Evolutionary conservation across 2,888 invertebrate genomes (phyloP), one percentile per base, ranked within the genome.

Genomic region (Philhelius pedissequus): DNA sequence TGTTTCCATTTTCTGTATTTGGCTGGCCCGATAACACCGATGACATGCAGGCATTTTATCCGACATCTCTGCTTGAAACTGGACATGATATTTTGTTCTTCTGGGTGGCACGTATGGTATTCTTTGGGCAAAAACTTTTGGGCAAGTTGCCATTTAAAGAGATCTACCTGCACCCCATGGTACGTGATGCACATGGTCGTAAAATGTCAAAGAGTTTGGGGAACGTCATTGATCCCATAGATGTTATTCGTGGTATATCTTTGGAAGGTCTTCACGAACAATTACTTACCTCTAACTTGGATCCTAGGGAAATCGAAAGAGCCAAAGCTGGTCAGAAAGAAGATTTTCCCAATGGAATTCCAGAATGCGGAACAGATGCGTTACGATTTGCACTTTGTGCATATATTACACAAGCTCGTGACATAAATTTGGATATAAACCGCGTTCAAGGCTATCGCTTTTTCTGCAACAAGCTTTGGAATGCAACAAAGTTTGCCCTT

Each of bases 31-130:
- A 98, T 80, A 90, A 96, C 80, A 95, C 93, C 8, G 93, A 92
- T 0, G 94, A 94, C 84, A 88, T 98, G 86, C 90, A 95, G 91
- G 94, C 94, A 0, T 98, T 97, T 92, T 99, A 98, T 92, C 99
- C 99, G 0, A 96, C 97, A 0, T 94, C 95, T 0, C 91, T 99
- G 52, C 92, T 99, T 87, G 99, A 99, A 92, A 99, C 99, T 0
- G 99, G 99, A 0, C 98, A 99, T 90, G 99, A 97, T 89, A 99
- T 99, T 89, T 91, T 99, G 56, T 99, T 99, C 94, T 99, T 99
- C 93, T 99, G 99, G 99, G 99, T 99, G 4, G 99, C 99, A 0
- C 94, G 99, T 82, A 99, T 99, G 99, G 99, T 99, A 0, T 99
- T 99, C 94, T 94, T 99, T 88, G 98, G 98, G 0, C 95, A 96